Percentiles rank a stretch among this genome's conserved stretches.
These are phyloP conservation scores for Vireo altiloquus DNA, from an alignment of 2,113 vertebrate genomes.

Conservation along the genomic window DNA sequence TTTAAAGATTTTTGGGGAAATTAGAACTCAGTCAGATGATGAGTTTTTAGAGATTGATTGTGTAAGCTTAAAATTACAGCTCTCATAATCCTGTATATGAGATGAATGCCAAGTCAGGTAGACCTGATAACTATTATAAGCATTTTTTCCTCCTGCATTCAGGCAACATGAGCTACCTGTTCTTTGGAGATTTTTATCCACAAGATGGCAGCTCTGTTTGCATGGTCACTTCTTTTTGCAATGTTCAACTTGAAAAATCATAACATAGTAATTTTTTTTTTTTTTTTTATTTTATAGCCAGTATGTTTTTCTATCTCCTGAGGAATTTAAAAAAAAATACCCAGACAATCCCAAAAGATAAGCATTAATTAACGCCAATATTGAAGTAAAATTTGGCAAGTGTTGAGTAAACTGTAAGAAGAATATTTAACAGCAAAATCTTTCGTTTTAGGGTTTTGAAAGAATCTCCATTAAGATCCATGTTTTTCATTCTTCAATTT, in stretches of 20 bases:
- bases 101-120: background rate
- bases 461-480: background rate
- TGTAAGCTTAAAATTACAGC: background rate
- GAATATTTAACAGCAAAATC: background rate
- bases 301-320: background rate
- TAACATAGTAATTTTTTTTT: background rate
- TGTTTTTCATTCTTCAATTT: background rate
- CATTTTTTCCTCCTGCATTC: background rate
- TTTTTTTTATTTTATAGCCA: background rate
- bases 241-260: background rate
- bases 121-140: background rate
- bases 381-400: background rate
- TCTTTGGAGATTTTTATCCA: constrained; percentile 12
- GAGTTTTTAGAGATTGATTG: background rate
- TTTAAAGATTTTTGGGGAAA: background rate
- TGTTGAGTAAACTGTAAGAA: background rate
- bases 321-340: background rate
- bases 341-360: background rate
- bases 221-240: background rate
- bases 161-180: background rate
- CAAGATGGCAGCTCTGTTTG: constrained; percentile 65
- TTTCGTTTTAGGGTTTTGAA: background rate
- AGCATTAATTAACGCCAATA: background rate
- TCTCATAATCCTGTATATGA: background rate
- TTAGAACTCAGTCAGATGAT: background rate